Base-by-base conservation (phyloP, 2,113 vertebrate genomes). In the Anthoscopus minutus region DNA sequence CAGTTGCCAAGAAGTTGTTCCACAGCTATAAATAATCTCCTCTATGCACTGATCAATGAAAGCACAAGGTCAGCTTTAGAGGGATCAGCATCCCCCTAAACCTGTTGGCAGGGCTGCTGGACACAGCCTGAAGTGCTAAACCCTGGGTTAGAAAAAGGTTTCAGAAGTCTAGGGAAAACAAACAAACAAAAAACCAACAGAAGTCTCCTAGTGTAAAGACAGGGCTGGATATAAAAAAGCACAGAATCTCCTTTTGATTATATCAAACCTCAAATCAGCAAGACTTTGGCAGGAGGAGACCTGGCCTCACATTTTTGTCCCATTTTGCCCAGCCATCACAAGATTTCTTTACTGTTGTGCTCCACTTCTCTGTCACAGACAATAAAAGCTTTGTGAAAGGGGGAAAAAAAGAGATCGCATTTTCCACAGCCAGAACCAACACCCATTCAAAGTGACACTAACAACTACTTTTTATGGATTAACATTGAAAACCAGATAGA, bases 311-410 rank as follows among this genome's bases (percentile, higher is more conserved):
- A 74, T 77, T 88, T 80, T 91, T 88, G 58, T 88, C 70, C 57
- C 30, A 33, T 61, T 91, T 93, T 86, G 86, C 62, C 53, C 79
- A 81, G 77, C 85, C 84, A 93, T 77, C 88, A 94, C 58, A 86
- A 73, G 85, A 71, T 73, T 79, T 94, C 42, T 91, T 67, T 76
- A 80, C 15, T 51, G 48, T 65, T 84, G 33, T 2, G 4, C 31
- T 85, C 78, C 40, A 81, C 48, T 95, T 90, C 64, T 54, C 28
- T 76, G 21, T 77, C 74, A 89, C 70, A 91, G 65, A 83, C 81
- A 96, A 94, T 87, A 85, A 86, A 95, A 96, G 79, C 89, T 95
- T 95, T 96, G 86, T 89, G 31, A 86, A 95, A 76, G 42, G 5
- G 25, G 11, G 0, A 25, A 15, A 38, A 73, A 27, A 88, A 84